phyloP scores from a whole-genome alignment of 2,797 vertebrate genomes.

The Eulemur coronatus region DNA sequence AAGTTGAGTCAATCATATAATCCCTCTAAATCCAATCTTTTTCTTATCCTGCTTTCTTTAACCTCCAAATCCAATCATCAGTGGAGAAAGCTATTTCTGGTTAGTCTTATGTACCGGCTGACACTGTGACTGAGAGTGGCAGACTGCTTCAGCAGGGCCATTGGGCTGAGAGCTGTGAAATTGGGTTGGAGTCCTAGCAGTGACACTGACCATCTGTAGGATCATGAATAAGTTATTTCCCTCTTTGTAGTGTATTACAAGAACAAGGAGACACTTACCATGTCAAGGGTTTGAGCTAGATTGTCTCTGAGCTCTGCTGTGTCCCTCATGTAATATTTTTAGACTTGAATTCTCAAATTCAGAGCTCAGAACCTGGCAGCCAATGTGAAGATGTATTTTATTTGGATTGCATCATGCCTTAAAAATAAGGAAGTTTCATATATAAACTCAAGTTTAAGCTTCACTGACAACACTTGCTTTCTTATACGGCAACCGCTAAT shows the following conservation, averaged over 20 bases:
- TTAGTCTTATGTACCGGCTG: neutral
- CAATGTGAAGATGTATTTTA: neutral
- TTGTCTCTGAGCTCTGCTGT: neutral
- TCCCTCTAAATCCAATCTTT: conserved; percentile 63
- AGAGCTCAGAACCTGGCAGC: neutral
- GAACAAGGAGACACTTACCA: neutral
- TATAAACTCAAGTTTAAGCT: neutral
- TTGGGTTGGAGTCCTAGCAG: neutral
- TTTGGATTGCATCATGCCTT: neutral
- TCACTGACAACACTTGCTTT: neutral
- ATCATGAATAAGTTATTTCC: neutral
- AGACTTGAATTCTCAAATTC: conserved; percentile 7
- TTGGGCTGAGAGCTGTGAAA: neutral
- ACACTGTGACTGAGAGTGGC: neutral
- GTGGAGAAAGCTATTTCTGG: conserved; percentile 37
- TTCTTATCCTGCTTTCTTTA: conserved; percentile 58
- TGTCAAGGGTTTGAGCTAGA: neutral
- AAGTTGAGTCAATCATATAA: conserved; percentile 66
- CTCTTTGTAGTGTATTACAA: neutral
- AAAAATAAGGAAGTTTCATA: neutral
- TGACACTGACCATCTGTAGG: neutral
- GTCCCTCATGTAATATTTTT: neutral
- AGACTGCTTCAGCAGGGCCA: neutral
- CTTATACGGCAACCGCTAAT: neutral
- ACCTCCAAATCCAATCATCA: conserved; percentile 44